A percentile compares a stretch with the other conserved stretches of the same genome.
Conservation (phyloP, 2,888 invertebrate species). For the Diarsia dahlii region DNA sequence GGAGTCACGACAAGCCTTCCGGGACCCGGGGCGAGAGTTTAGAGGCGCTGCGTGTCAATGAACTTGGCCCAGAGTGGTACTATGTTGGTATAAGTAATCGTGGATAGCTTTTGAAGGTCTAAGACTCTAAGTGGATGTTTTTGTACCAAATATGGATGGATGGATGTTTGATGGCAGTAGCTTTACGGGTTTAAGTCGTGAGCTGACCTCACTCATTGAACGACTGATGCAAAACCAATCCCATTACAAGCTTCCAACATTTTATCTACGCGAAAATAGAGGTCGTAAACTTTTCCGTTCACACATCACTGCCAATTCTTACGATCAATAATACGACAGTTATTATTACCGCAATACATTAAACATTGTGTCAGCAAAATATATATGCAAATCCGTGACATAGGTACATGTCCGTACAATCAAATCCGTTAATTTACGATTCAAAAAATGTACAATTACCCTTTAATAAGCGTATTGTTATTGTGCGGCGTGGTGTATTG, state of each 20-base stretch:
- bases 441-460: slow-evolving; percentile 37
- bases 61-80: slow-evolving; percentile 50
- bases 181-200: slow-evolving; percentile 30
- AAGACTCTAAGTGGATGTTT: slow-evolving; percentile 53
- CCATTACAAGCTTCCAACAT: not conserved
- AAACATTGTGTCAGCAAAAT: slow-evolving; percentile 18
- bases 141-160: slow-evolving; percentile 48
- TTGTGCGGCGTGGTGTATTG: slow-evolving; percentile 26
- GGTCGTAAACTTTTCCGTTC: slow-evolving; percentile 18
- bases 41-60: slow-evolving; percentile 62
- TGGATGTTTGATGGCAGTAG: slow-evolving; percentile 38
- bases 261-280: not conserved
- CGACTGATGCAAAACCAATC: not conserved
- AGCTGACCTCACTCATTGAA: slow-evolving; percentile 9
- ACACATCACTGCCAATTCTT: slow-evolving; percentile 30
- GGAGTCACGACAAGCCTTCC: slow-evolving; percentile 81
- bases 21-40: slow-evolving; percentile 70
- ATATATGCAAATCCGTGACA: slow-evolving; percentile 27
- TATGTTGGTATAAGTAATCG: slow-evolving; percentile 45
- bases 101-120: slow-evolving; percentile 37
- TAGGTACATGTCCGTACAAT: slow-evolving; percentile 18
- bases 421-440: slow-evolving; percentile 35
- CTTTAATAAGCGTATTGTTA: slow-evolving; percentile 41
- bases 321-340: slow-evolving; percentile 43
- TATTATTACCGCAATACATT: slow-evolving; percentile 32